Evolutionary conservation across 1,140 invertebrate species (phyloP).

Genomic region (Rhizoglyphus robini): DNA sequence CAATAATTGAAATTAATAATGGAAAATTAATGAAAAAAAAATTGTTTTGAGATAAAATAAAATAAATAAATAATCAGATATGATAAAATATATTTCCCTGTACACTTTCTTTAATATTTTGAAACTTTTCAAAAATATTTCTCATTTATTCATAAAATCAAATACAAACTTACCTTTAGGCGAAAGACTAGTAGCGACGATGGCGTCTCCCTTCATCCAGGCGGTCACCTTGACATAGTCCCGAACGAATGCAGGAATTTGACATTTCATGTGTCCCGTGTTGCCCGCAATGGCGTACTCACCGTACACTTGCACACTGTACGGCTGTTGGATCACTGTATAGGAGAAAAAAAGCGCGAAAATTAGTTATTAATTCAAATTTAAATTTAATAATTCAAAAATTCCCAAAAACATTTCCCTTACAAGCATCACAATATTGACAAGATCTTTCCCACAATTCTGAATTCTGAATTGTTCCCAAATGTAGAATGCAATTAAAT

Average conservation of each 20-base stretch:
- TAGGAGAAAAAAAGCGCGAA: neutral
- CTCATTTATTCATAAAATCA: no score
- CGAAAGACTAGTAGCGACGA: slow-evolving; percentile 16
- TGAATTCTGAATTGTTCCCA: no score
- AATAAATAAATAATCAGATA: no score
- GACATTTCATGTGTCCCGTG: slow-evolving; percentile 37
- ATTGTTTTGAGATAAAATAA: no score
- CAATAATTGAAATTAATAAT: no score
- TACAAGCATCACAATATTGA: neutral
- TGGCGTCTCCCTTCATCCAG: slow-evolving; percentile 29
- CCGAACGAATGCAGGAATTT: slow-evolving; percentile 35
- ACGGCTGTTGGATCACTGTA: slow-evolving; percentile 65
- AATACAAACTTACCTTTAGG: slow-evolving; percentile 17
- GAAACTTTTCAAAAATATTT: no score
- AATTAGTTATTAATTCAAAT: neutral
- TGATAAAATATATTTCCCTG: no score
- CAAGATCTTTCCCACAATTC: neutral
- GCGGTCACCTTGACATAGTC: slow-evolving; percentile 36
- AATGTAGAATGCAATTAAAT: no score
- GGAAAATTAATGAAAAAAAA: no score
- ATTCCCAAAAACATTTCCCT: neutral
- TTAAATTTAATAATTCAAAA: neutral
- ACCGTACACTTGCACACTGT: slow-evolving; percentile 44
- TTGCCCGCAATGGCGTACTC: slow-evolving; percentile 37
- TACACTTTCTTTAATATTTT: no score